Conservation (phyloP, 2,888 invertebrate species). For the Cantharis nigra region DNA sequence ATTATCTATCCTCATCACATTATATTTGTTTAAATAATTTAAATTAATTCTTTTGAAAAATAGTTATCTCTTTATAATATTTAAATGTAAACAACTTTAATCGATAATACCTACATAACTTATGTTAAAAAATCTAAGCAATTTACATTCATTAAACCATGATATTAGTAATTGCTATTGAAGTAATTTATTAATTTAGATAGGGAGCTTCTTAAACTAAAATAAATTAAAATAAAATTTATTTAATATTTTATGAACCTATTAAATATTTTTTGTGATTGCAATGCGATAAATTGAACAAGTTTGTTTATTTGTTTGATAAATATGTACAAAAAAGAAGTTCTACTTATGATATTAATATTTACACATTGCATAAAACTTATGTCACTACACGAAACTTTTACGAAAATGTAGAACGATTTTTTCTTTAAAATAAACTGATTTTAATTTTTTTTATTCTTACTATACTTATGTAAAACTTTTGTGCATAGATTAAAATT, state of each 20-base stretch:
- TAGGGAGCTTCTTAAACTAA: too few species aligned
- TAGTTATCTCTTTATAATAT: too few species aligned
- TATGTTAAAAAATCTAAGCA: background rate
- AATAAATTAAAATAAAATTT: too few species aligned
- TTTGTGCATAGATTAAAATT: background rate
- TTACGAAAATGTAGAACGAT: background rate
- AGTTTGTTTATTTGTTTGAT: too few species aligned
- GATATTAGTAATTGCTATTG: too few species aligned
- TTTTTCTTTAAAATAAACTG: background rate
- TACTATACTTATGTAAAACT: background rate
- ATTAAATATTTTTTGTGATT: too few species aligned
- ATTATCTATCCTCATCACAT: too few species aligned
- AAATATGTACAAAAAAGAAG: background rate
- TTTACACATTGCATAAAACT: background rate
- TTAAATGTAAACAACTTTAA: background rate
- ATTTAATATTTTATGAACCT: too few species aligned
- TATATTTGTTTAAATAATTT: too few species aligned
- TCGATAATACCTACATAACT: background rate
- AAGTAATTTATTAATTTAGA: too few species aligned
- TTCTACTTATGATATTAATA: background rate
- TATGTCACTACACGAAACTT: background rate
- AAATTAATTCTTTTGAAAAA: too few species aligned
- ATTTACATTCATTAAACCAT: background rate
- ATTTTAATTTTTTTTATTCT: background rate
- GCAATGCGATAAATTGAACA: background rate